phyloP scores from a whole-genome alignment of 2,888 invertebrate species.

The Polyommatus iphigenia region DNA sequence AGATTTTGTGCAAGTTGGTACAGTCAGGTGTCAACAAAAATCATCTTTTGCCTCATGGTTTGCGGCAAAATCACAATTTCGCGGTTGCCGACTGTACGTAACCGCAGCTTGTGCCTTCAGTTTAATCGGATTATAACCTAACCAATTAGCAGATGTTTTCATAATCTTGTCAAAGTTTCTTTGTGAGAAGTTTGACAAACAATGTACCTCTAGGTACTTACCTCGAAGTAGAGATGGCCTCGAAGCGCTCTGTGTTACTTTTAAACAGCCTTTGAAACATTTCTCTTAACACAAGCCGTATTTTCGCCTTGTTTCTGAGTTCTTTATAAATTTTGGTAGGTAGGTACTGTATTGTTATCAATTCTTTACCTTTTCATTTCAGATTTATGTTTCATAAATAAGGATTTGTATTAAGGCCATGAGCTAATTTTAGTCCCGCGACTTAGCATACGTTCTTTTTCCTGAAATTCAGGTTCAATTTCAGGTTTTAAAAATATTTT shows the following conservation, averaged over 20 bases:
- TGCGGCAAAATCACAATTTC: background rate
- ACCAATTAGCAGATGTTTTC: conserved; percentile 31
- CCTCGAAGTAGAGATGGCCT: too few species aligned
- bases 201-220: background rate
- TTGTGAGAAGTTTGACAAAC: conserved; percentile 31
- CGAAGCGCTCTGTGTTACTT: conserved; percentile 15
- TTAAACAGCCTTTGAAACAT: background rate
- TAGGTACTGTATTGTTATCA: background rate
- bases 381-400: background rate
- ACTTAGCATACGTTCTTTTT: too few species aligned
- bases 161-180: conserved; percentile 32
- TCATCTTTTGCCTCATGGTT: background rate
- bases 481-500: too few species aligned
- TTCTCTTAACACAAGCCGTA: conserved; percentile 10
- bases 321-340: background rate
- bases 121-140: conserved; percentile 31
- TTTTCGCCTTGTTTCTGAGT: background rate
- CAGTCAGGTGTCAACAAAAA: background rate
- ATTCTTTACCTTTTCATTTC: background rate
- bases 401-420: background rate
- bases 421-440: too few species aligned
- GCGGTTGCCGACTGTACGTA: background rate
- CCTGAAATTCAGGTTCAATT: too few species aligned
- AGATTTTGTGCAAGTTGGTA: background rate
- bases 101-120: conserved; percentile 7